Base-by-base conservation (phyloP, 1,140 invertebrate genomes). In the Cotesia vestalis region DNA sequence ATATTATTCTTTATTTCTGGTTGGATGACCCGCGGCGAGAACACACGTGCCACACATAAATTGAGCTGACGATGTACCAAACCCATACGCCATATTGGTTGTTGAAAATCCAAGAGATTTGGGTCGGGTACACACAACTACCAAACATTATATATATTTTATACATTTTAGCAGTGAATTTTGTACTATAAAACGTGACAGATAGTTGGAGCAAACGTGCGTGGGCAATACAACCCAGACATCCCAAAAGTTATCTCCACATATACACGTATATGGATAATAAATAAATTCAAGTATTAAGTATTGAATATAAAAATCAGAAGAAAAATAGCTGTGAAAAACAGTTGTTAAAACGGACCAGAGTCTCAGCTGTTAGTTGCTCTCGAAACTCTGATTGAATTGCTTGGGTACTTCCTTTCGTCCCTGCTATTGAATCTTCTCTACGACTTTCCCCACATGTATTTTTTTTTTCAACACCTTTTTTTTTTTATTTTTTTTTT, bases 151-250 rank as follows among this genome's bases (percentile, higher is more conserved):
- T 27, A 27, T 27, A 27, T 27, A 27, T 27, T 27, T 27, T 27
- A 27, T 27, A 27, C 66, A 67, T 67, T 68, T 68, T 59, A 59
- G 12, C 55, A 59, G 53, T 68, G 66, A 68, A 68, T 68, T 68
- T 68, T 59, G 14, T 2, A 46, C 53, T 68, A 68, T 68, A 68
- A 68, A 68, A 68, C 66, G 66, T 68, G 66, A 68, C 36, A 52
- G 35, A 55, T 53, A 52, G 64, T 66, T 8, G n/a, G 53, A 14
- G 34, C 36, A 34, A 59, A 68, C 55, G 14, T 60, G 35, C 55
- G 35, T 59, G 53, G 17, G 12, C 9, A 68, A 59, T 20, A 20
- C 57, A 59, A 8, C 5, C 40, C 4, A 46, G 40, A 46, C 4
- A 46, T 46, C 11, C 40, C 2, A 46, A 2, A 8, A 46, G 40